Percentiles rank a stretch among this genome's conserved stretches.
phyloP scores from a whole-genome alignment of 2,797 vertebrate genomes.

The Champsocephalus esox region DNA sequence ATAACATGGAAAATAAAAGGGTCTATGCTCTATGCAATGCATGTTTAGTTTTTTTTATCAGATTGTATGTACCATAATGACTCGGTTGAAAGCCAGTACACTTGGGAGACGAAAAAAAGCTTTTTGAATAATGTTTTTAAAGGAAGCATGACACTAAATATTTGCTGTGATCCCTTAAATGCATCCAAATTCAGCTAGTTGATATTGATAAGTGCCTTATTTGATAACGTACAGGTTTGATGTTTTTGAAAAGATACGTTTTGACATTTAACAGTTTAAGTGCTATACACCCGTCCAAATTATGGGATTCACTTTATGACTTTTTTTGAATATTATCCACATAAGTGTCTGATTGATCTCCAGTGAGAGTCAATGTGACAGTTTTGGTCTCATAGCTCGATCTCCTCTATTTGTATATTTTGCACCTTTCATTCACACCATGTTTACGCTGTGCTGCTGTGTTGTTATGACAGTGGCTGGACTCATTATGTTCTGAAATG shows the following conservation, averaged over 20 bases:
- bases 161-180: constrained; percentile 67
- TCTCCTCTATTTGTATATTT: constrained; percentile 78
- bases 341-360: constrained; percentile 35
- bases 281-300: constrained; percentile 48
- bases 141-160: constrained; percentile 66
- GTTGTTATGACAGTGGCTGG: constrained; percentile 47
- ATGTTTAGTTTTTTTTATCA: constrained; percentile 55
- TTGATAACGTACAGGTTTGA: constrained; percentile 48
- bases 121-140: constrained; percentile 47
- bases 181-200: constrained; percentile 55
- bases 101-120: constrained; percentile 61
- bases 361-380: constrained; percentile 43
- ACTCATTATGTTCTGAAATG: constrained; percentile 33
- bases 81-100: constrained; percentile 44
- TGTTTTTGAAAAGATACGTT: constrained; percentile 34
- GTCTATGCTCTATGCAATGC: constrained; percentile 77
- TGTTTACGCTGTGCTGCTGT: constrained; percentile 75
- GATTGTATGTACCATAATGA: constrained; percentile 54
- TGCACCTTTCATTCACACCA: constrained; percentile 82
- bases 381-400: constrained; percentile 32
- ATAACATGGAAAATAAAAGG: constrained; percentile 46
- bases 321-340: constrained; percentile 15
- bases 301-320: constrained; percentile 33
- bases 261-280: constrained; percentile 29
- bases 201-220: constrained; percentile 80